phyloP scores from a whole-genome alignment of 2,113 vertebrate species.

The Bombycilla garrulus region DNA sequence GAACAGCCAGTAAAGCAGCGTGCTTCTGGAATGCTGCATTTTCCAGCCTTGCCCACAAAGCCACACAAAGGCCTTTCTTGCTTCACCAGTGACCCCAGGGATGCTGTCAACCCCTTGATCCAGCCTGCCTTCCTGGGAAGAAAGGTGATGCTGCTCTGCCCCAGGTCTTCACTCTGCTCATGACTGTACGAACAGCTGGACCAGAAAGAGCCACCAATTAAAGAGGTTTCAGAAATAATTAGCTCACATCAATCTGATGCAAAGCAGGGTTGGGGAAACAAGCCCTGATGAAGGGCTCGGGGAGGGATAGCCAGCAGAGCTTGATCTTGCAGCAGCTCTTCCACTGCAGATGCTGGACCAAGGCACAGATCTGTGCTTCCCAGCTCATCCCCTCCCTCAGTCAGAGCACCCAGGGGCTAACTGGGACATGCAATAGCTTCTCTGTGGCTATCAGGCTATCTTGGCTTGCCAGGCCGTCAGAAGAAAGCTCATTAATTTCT shows the following conservation, averaged over 20 bases:
- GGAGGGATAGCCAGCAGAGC: background rate
- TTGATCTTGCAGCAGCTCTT: background rate
- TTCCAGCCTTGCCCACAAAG: background rate
- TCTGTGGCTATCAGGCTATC: background rate
- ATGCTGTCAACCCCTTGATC: background rate
- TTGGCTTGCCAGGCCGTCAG: background rate
- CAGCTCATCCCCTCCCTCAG: background rate
- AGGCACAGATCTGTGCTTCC: background rate
- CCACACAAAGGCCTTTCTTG: background rate
- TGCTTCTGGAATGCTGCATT: background rate
- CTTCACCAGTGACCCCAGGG: background rate
- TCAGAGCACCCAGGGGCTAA: background rate
- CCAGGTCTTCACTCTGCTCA: background rate
- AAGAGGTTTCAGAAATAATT: conserved; percentile 26
- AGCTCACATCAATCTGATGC: background rate
- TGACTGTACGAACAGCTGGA: background rate
- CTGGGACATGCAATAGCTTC: accelerated
- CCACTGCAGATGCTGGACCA: background rate
- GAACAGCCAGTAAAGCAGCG: background rate
- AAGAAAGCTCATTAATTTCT: background rate
- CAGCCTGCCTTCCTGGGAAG: background rate
- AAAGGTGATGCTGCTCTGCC: background rate
- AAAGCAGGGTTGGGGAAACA: background rate
- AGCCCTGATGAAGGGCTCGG: background rate
- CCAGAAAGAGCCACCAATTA: background rate